Percentiles rank a stretch among this genome's conserved stretches.
phyloP scores from a whole-genome alignment of 1,140 invertebrate species.

The Trypoxylus dichotomus region DNA sequence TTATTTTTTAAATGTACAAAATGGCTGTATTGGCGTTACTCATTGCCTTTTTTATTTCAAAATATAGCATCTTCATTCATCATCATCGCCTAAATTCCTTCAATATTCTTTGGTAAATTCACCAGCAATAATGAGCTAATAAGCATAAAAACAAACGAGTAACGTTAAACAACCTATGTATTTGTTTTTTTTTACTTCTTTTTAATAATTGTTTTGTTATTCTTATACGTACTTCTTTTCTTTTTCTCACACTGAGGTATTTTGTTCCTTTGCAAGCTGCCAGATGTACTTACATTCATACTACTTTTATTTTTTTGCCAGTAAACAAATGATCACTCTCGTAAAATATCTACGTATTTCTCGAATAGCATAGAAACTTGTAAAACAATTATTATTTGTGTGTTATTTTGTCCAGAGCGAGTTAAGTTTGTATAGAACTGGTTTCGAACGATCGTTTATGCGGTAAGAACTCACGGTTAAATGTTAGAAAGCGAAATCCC shows the following conservation, averaged over 20 bases:
- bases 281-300: not conserved
- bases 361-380: slow-evolving; percentile 21
- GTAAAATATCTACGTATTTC: slow-evolving; percentile 19
- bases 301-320: not conserved
- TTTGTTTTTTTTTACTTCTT: not conserved
- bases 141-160: not conserved
- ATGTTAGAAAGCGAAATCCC: not conserved
- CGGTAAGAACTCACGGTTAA: not conserved
- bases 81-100: not conserved
- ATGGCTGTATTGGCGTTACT: not conserved
- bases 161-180: not conserved
- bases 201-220: not conserved
- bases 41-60: not conserved
- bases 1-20: slow-evolving; percentile 2
- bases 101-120: not conserved
- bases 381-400: slow-evolving; percentile 15
- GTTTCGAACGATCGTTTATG: not conserved
- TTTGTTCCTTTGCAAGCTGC: not conserved
- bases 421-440: not conserved
- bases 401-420: slow-evolving; percentile 14
- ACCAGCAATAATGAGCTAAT: not conserved
- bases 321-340: not conserved
- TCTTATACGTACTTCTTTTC: not conserved
- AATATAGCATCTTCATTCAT: not conserved
- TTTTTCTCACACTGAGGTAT: not conserved